Conservation (phyloP, 1,140 invertebrate species). For the Achatina immaculata region DNA sequence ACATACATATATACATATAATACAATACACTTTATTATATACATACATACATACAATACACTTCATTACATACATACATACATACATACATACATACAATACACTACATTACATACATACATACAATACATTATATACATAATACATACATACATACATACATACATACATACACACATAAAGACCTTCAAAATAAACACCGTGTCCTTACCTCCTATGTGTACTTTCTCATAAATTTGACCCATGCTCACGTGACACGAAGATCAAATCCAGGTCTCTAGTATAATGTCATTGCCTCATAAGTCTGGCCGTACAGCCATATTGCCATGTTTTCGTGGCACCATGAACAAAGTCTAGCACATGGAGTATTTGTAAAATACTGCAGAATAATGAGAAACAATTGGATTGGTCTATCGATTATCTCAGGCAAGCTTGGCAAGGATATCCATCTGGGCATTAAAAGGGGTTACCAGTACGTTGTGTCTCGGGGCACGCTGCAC, state of each 20-base stretch:
- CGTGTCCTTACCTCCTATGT: conserved; percentile 46
- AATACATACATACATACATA: no score
- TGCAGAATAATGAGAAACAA: not conserved
- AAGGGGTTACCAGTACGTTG: not conserved
- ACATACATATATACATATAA: no score
- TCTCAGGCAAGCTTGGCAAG: not conserved
- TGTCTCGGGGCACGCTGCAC: not conserved
- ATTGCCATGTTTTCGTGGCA: not conserved
- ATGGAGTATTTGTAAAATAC: not conserved
- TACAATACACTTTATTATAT: no score
- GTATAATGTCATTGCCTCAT: no score
- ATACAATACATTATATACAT: no score
- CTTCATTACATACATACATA: no score
- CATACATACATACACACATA: no score
- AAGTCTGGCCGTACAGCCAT: not conserved
- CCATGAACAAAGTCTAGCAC: not conserved
- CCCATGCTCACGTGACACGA: conserved; percentile 39
- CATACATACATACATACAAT: no score
- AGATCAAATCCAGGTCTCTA: not conserved
- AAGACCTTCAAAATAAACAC: not conserved
- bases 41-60: no score
- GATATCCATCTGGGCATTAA: not conserved
- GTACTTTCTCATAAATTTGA: conserved; percentile 48
- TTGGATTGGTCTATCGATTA: conserved; percentile 2
- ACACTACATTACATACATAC: no score